Base-by-base conservation (phyloP, 2,113 vertebrate genomes). In the Pangasianodon hypophthalmus region DNA sequence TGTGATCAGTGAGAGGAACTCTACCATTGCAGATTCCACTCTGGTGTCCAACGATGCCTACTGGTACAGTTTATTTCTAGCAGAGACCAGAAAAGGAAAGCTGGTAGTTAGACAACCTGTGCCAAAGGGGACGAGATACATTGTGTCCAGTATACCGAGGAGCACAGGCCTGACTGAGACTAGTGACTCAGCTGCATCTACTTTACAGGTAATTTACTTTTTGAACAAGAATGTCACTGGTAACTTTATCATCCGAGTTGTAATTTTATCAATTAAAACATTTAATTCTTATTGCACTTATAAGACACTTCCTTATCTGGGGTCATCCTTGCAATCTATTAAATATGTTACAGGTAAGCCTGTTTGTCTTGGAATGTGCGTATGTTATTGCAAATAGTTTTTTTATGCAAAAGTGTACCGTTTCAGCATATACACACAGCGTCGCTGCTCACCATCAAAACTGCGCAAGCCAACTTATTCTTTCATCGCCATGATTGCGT, bases 1-100 rank as follows among this genome's bases (percentile, higher is more conserved):
- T 80, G 92, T 93, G 89, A 84, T 93, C 90, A 94, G 93, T 86
- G 92, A 94, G 87, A 94, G 94, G 92, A 94, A 94, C 90, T 94
- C 93, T 50, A 94, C 93, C 60, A 90, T 94, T 14, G 93, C 93
- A 32, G 93, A 94, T 73, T 95, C 93, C 69, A 95, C 93, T 79
- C 87, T 95, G 92, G 93, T 95, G 9, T 91, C 90, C 73, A 90
- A 90, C 26, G 88, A 90, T 67, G 88, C 88, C 75, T 90, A 90
- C 60, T 90, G 88, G 88, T 90, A 90, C 71, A 87, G 89, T 48
- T 56, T 91, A 48, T 89, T 91, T 52, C 64, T 89, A 19, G 88
- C 88, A 21, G 88, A 91, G 52, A 87, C 90, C 29, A 58, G 90
- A 0, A 91, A 91, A 81, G 90, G 90, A n/a, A 91, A 91, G 46